These are phyloP conservation scores for Yponomeuta cagnagella DNA, from an alignment of 2,888 invertebrate species.

Conservation along the genomic window DNA sequence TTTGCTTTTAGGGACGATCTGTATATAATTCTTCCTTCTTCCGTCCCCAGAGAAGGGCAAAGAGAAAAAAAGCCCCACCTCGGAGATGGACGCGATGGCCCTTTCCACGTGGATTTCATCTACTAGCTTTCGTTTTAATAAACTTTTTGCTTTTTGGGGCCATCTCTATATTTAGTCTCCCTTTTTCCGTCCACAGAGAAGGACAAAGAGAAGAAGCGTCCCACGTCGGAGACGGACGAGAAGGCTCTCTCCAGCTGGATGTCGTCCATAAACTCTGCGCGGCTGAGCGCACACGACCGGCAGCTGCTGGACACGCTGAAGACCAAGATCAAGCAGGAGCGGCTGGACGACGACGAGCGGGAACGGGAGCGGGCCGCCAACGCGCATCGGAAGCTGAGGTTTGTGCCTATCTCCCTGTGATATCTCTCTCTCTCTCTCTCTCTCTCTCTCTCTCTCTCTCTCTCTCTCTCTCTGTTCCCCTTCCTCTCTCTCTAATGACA, in stretches of 20 bases:
- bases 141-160: too few relatives aligned
- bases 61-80: neutral
- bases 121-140: too few relatives aligned
- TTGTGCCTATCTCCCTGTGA: neutral
- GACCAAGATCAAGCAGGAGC: constrained; percentile 32
- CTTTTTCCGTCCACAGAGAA: constrained; percentile 19
- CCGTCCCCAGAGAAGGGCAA: too few relatives aligned
- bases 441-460: too few relatives aligned
- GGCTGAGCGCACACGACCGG: constrained; percentile 74
- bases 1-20: too few relatives aligned
- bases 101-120: constrained; percentile 73
- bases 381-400: constrained; percentile 8
- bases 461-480: too few relatives aligned
- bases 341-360: constrained; percentile 23
- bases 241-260: constrained; percentile 73
- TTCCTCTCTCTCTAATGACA: too few relatives aligned
- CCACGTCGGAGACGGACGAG: constrained; percentile 44
- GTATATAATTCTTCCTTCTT: too few relatives aligned
- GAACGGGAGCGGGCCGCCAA: constrained; percentile 3
- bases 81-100: constrained; percentile 55
- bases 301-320: constrained; percentile 73
- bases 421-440: too few relatives aligned
- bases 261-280: constrained; percentile 63
- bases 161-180: too few relatives aligned
- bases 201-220: constrained; percentile 2